Conservation (phyloP, 2,797 vertebrate genomes). For the Pygocentrus nattereri region DNA sequence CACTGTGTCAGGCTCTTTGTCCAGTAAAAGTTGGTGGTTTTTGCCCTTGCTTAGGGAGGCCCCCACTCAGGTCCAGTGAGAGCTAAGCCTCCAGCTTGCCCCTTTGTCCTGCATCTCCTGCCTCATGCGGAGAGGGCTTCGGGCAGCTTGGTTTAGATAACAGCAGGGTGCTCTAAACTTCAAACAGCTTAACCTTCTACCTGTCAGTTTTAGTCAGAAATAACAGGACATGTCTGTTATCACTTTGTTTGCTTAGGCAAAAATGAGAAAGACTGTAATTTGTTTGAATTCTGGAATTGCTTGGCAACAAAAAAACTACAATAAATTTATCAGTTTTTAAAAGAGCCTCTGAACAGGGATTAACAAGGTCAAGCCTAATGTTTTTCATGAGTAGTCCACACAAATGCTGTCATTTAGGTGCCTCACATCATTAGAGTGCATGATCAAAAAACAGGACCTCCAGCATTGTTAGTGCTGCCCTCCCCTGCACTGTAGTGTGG, state of each 20-base stretch:
- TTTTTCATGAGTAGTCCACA: neutral
- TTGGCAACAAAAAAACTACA: constrained; percentile 35
- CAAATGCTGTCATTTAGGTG: constrained; percentile 34
- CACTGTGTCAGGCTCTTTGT: neutral
- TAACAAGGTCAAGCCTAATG: too few species aligned
- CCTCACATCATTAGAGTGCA: constrained; percentile 44
- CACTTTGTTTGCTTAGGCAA: constrained; percentile 62
- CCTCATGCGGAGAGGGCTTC: constrained; percentile 21
- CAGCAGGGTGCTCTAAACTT: constrained; percentile 51
- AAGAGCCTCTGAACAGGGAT: too few species aligned
- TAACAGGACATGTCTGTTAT: constrained; percentile 57
- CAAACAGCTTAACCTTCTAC: constrained; percentile 57
- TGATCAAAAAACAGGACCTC: constrained; percentile 44
- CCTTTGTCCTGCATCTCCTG: constrained; percentile 43
- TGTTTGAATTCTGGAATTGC: constrained; percentile 54
- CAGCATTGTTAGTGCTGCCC: constrained; percentile 58
- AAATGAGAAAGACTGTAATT: constrained; percentile 56
- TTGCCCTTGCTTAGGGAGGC: constrained; percentile 6
- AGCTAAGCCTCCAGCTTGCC: constrained; percentile 26
- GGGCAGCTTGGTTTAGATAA: constrained; percentile 52
- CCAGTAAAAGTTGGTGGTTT: constrained; percentile 15
- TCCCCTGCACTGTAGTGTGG: neutral
- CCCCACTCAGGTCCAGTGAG: constrained; percentile 27
- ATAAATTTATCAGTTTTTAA: too few species aligned
- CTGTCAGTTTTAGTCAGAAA: constrained; percentile 60